phyloP scores from a whole-genome alignment of 2,888 invertebrate genomes.

The Scrobipalpa atriplicella region DNA sequence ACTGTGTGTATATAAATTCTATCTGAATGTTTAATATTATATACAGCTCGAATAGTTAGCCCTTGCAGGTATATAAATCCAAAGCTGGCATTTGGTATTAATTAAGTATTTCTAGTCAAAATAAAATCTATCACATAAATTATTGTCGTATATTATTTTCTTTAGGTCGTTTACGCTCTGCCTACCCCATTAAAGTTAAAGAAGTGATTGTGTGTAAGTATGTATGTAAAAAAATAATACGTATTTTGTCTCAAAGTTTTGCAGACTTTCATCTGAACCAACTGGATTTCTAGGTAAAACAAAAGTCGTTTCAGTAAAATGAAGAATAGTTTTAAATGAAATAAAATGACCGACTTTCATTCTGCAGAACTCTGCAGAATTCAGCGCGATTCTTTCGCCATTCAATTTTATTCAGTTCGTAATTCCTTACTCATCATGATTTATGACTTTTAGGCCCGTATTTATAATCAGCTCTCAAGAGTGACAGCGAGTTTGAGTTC shows the following conservation, averaged over 20 bases:
- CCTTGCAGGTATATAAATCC: constrained; percentile 46
- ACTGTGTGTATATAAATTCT: constrained; percentile 52
- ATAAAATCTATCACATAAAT: constrained; percentile 49
- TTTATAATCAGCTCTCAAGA: too few species aligned
- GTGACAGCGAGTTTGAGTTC: too few species aligned
- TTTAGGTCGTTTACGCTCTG: too few species aligned
- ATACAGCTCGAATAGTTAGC: constrained; percentile 41
- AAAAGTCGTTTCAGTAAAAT: background rate
- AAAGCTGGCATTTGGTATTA: constrained; percentile 54
- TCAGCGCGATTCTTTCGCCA: background rate
- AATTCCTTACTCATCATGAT: too few species aligned
- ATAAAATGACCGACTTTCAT: background rate
- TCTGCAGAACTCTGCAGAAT: background rate
- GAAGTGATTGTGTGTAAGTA: too few species aligned
- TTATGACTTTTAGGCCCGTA: too few species aligned
- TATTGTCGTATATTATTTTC: background rate
- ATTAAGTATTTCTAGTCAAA: constrained; percentile 67
- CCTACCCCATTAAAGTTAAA: too few species aligned
- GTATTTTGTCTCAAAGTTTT: too few species aligned
- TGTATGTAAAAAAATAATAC: too few species aligned
- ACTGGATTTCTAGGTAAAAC: background rate
- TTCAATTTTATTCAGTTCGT: too few species aligned
- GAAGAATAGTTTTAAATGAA: background rate
- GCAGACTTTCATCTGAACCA: background rate
- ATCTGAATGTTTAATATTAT: constrained; percentile 47